Percentiles rank a stretch among this genome's conserved stretches.
Conservation (phyloP, 2,888 invertebrate genomes). For the Drosophila prolongata region DNA sequence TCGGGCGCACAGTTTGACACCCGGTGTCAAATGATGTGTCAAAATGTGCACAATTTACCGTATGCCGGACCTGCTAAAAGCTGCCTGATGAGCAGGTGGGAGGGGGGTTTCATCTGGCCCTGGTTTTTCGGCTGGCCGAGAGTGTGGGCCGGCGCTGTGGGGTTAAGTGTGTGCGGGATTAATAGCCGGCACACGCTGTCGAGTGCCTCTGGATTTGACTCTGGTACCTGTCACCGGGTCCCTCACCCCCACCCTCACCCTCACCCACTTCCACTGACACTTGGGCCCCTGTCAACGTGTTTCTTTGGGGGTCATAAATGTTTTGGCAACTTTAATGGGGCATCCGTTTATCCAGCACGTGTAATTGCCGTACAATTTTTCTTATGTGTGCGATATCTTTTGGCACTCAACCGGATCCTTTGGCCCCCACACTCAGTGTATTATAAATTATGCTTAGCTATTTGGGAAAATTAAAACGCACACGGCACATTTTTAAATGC, state of each 20-base stretch:
- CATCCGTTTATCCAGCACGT: slow-evolving; percentile 66
- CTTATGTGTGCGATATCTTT: slow-evolving; percentile 29
- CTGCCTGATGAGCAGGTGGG: slow-evolving; percentile 30
- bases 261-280: slow-evolving; percentile 6
- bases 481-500: slow-evolving; percentile 75
- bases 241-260: background rate
- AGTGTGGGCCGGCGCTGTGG: slow-evolving; percentile 13
- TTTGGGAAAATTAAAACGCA: slow-evolving; percentile 75
- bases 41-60: slow-evolving; percentile 79
- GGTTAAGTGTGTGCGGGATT: slow-evolving; percentile 71
- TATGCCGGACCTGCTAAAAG: slow-evolving; percentile 54
- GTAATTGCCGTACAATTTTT: slow-evolving; percentile 63
- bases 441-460: slow-evolving; percentile 76
- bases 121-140: background rate
- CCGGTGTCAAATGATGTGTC: slow-evolving; percentile 81
- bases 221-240: slow-evolving; percentile 27
- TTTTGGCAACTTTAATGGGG: slow-evolving; percentile 75
- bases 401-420: slow-evolving; percentile 17
- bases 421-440: slow-evolving; percentile 31
- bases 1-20: slow-evolving; percentile 65
- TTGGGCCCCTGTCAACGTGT: slow-evolving; percentile 55
- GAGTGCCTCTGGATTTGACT: slow-evolving; percentile 33
- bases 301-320: slow-evolving; percentile 79
- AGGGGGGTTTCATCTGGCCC: slow-evolving; percentile 10
- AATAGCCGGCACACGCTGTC: slow-evolving; percentile 63